These are phyloP conservation scores for Leucophenga montana DNA, from an alignment of 2,888 invertebrate species.

Conservation along the genomic window DNA sequence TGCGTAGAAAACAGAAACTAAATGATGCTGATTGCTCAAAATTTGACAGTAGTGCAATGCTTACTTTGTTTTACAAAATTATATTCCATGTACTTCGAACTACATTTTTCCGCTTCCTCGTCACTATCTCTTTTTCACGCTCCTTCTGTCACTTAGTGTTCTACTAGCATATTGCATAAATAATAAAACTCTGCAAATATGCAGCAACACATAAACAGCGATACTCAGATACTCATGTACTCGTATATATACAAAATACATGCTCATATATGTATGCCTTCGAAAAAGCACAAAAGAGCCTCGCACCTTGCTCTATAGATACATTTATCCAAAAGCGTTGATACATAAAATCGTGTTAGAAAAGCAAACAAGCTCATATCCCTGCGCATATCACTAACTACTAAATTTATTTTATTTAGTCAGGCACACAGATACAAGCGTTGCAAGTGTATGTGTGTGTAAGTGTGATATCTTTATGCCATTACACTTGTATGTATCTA, in stretches of 20 bases:
- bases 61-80: no score
- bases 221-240: not conserved
- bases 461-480: conserved; percentile 18
- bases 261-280: conserved; percentile 27
- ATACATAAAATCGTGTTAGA: not conserved
- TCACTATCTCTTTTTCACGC: not conserved
- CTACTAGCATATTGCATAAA: conserved; percentile 51
- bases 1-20: no score
- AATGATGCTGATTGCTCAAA: no score
- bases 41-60: no score
- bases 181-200: conserved; percentile 48
- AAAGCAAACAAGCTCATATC: not conserved
- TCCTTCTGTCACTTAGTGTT: not conserved
- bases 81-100: no score
- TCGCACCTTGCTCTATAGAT: no score
- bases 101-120: no score
- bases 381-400: conserved; percentile 22
- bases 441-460: conserved; percentile 32
- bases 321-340: not conserved
- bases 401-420: conserved; percentile 54
- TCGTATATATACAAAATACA: not conserved
- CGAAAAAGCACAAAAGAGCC: not conserved
- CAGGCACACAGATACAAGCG: conserved; percentile 56
- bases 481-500: no score
- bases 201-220: no score